Conservation (phyloP, 1,140 invertebrate genomes). For the Pomacea maculata region DNA sequence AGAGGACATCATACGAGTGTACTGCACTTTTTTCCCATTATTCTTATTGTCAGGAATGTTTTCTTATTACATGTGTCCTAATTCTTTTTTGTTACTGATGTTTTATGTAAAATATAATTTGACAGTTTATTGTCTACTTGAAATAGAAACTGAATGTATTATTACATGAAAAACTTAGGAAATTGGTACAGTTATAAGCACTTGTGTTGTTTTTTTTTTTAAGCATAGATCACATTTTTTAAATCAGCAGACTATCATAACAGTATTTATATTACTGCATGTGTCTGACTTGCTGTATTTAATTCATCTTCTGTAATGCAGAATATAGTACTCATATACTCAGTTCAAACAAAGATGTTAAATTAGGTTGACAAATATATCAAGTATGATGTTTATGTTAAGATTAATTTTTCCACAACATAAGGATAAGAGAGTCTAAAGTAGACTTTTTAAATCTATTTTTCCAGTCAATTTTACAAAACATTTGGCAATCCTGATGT, state of each 20-base stretch:
- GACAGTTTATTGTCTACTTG: too few relatives aligned
- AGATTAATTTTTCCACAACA: not conserved
- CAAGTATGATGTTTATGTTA: not conserved
- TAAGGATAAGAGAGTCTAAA: too few relatives aligned
- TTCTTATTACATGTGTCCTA: too few relatives aligned
- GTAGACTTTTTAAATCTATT: too few relatives aligned
- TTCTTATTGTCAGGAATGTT: too few relatives aligned
- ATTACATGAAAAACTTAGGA: not conserved
- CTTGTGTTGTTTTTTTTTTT: not conserved
- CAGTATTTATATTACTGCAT: not conserved
- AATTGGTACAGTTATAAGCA: not conserved
- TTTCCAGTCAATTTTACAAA: slow-evolving; percentile 28
- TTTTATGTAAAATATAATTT: too few relatives aligned
- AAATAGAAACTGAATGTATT: too few relatives aligned
- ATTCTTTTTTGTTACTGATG: too few relatives aligned
- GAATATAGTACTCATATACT: not conserved
- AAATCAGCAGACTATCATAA: not conserved
- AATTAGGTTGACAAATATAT: not conserved
- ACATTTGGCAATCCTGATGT: slow-evolving; percentile 30
- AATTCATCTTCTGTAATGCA: not conserved
- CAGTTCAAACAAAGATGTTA: not conserved
- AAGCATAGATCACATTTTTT: not conserved
- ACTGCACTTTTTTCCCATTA: slow-evolving; percentile 60
- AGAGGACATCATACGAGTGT: slow-evolving; percentile 88
- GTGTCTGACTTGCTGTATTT: not conserved